These are phyloP conservation scores for Panthera leo DNA, from an alignment of 2,113 vertebrate species.

Conservation along the genomic window DNA sequence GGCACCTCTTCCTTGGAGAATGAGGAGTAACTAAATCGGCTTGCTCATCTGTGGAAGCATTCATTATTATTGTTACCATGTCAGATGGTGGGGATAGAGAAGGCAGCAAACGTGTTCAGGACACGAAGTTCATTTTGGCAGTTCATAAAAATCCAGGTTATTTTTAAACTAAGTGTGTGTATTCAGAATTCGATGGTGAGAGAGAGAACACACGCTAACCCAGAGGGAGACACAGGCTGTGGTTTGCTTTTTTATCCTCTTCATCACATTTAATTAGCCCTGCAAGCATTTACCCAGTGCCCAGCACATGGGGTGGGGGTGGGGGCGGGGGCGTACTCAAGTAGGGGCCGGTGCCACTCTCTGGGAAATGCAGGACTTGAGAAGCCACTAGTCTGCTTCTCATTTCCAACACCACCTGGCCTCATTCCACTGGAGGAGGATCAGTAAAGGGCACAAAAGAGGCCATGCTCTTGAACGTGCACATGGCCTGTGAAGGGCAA, in stretches of 20 bases:
- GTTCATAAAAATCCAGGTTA: constrained; percentile 39
- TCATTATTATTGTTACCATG: background rate
- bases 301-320: background rate
- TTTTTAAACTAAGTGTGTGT: constrained; percentile 39
- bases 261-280: background rate
- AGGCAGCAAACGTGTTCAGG: background rate
- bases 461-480: background rate
- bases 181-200: constrained; percentile 35
- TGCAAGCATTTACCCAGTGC: background rate
- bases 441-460: background rate
- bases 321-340: accelerated
- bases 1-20: background rate
- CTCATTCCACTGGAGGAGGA: background rate
- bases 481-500: background rate
- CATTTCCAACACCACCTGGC: background rate
- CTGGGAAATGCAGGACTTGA: background rate
- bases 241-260: background rate
- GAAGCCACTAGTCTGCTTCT: background rate
- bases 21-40: background rate
- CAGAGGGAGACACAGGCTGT: background rate
- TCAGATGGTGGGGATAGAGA: background rate
- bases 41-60: background rate
- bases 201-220: background rate
- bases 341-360: background rate
- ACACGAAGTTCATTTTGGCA: background rate